Evolutionary conservation across 2,888 invertebrate genomes (phyloP), one percentile per base, ranked within the genome.

Genomic region (Rhagium mordax): DNA sequence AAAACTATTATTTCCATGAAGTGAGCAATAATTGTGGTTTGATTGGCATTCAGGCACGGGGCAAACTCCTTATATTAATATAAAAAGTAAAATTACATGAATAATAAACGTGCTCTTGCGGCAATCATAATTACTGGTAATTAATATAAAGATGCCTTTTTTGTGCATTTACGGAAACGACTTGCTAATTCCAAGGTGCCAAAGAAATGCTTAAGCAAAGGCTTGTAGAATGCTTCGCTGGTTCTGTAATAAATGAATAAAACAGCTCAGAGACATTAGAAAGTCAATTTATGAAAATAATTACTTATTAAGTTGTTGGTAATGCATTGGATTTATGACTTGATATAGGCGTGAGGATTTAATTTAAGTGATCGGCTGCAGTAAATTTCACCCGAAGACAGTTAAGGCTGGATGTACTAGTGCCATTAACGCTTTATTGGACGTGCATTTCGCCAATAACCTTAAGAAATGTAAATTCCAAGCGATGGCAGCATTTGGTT

Each of bases 151-250:
- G 41, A 53, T 65, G 13, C 1, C 33, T 49, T 62, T 65, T 53
- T 65, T 65, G 15, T 51, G 3, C 16, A 49, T 53, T 65, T 65
- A 20, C 29, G 65, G 65, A 65, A 65, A 53, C 24, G n/a, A 51
- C 65, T 33, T 20, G 53, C 7, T 53, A 13, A 27, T 33, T 27
- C 41, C 65, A 65, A 65, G 65, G 65, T 20, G 53, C 15, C 20
- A 18, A 53, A 33, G 53, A 53, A 59, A 65, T 29, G 20, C 18
- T 33, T 16, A 49, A 51, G 51, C 21, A 64, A 55, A 21, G 20
- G 33, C 27, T 24, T 49, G 51, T 20, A 48, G 41, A 65, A 29
- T 65, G 51, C 53, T 41, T 53, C 53, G 33, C 33, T 41, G 33
- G 33, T 51, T 15, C 29, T 10, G 51, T 65, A 55, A 53, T 33